These are phyloP conservation scores for Tyto alba DNA, from an alignment of 2,113 vertebrate species.

Conservation along the genomic window DNA sequence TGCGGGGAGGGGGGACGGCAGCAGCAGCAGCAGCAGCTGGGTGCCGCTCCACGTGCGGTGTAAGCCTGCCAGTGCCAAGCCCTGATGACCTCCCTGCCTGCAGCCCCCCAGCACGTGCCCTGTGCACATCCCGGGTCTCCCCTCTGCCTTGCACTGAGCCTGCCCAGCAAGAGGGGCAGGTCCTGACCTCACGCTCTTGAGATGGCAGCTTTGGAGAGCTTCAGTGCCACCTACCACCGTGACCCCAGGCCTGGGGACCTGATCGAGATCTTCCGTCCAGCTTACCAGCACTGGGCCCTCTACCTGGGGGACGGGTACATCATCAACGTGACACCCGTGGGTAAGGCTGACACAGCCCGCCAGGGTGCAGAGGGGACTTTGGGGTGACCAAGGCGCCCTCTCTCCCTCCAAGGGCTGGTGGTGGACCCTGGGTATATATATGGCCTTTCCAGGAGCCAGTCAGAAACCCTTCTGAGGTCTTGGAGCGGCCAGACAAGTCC, in stretches of 20 bases:
- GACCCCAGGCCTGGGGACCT: slow-evolving; percentile 87
- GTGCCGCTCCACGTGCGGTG: accelerated
- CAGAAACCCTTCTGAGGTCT: not conserved
- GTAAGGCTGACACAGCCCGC: slow-evolving; percentile 61
- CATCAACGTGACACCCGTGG: slow-evolving; percentile 85
- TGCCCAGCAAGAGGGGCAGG: not conserved
- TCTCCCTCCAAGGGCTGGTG: accelerated
- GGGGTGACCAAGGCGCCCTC: accelerated
- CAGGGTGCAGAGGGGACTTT: too few species aligned
- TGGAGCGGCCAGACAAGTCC: too few species aligned
- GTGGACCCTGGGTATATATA: not conserved
- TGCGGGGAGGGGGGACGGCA: not conserved
- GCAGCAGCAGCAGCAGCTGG: accelerated
- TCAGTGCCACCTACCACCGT: slow-evolving; percentile 56
- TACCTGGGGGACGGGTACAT: slow-evolving; percentile 91
- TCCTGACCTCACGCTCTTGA: not conserved
- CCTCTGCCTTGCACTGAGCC: too few species aligned
- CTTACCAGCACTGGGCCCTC: slow-evolving; percentile 92
- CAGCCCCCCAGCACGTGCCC: not conserved
- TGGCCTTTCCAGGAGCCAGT: not conserved
- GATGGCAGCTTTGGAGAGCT: slow-evolving; percentile 79
- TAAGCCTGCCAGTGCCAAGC: not conserved
- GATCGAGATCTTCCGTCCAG: slow-evolving; percentile 86
- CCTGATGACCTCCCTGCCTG: not conserved
- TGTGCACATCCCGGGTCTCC: not conserved